These are phyloP conservation scores for Xylota segnis DNA, from an alignment of 2,888 invertebrate genomes.

Conservation along the genomic window DNA sequence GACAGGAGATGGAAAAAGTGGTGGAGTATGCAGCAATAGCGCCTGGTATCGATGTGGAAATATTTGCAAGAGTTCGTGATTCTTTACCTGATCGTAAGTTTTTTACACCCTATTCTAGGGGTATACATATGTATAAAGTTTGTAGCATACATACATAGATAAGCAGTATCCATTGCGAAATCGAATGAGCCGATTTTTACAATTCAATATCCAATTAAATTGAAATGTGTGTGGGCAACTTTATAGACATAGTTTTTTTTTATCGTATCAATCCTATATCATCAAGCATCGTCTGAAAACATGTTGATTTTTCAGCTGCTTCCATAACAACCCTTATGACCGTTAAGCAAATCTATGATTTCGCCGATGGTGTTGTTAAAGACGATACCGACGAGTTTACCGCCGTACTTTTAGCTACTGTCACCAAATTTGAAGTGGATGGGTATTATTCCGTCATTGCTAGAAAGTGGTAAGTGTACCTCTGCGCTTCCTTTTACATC, in stretches of 20 bases:
- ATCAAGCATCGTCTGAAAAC: too few species aligned
- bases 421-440: conserved; percentile 90
- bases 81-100: conserved; percentile 84
- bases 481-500: neutral
- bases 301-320: conserved; percentile 83
- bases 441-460: conserved; percentile 84
- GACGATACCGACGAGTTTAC: conserved; percentile 87
- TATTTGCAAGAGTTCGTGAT: conserved; percentile 74
- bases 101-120: too few species aligned
- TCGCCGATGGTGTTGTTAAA: conserved; percentile 82
- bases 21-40: conserved; percentile 80
- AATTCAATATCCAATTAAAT: too few species aligned
- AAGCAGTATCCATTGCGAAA: too few species aligned
- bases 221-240: too few species aligned
- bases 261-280: too few species aligned
- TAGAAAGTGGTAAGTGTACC: conserved; percentile 84
- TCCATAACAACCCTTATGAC: conserved; percentile 87
- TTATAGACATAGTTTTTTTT: too few species aligned
- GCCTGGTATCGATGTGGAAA: conserved; percentile 76
- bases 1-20: conserved; percentile 86
- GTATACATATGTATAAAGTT: too few species aligned
- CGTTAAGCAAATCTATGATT: conserved; percentile 86
- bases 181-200: too few species aligned
- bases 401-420: conserved; percentile 88
- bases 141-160: too few species aligned